Conservation (phyloP, 2,888 invertebrate genomes). For the Oxyscelio sp. region DNA sequence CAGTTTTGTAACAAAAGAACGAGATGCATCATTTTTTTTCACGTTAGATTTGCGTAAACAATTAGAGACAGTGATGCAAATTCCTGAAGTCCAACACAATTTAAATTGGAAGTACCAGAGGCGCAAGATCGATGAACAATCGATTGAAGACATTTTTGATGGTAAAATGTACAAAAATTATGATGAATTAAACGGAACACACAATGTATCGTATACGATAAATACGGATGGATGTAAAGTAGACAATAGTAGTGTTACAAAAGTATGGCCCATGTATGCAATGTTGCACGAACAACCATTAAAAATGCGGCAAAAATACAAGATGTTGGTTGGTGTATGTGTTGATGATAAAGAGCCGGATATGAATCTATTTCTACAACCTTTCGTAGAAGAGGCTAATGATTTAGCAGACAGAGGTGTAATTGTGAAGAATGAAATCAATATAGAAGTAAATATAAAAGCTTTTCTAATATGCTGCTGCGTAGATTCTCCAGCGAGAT, state of each 20-base stretch:
- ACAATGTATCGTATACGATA: constrained; percentile 39
- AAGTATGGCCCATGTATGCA: too few relatives aligned
- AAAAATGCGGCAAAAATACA: too few relatives aligned
- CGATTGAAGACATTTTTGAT: constrained; percentile 33
- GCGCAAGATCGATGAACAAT: background rate
- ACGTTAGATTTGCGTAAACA: constrained; percentile 13
- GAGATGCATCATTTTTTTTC: constrained; percentile 20
- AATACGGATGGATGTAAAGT: constrained; percentile 69
- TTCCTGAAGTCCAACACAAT: background rate
- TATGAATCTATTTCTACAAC: too few relatives aligned
- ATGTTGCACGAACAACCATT: too few relatives aligned
- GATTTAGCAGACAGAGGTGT: too few relatives aligned
- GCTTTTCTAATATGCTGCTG: too few relatives aligned
- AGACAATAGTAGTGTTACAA: constrained; percentile 27
- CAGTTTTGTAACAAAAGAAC: background rate
- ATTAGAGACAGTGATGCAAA: constrained; percentile 6
- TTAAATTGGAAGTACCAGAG: background rate
- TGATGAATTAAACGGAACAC: background rate
- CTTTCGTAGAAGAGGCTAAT: too few relatives aligned
- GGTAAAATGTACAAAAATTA: constrained; percentile 18
- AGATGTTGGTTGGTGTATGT: too few relatives aligned
- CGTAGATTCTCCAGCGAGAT: too few relatives aligned
- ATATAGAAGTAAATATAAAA: too few relatives aligned
- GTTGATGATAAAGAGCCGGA: too few relatives aligned
- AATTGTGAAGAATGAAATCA: too few relatives aligned